Evolutionary conservation across 2,797 vertebrate genomes (phyloP), one percentile per base, ranked within the genome.

Genomic region (Simalia tracyae): DNA sequence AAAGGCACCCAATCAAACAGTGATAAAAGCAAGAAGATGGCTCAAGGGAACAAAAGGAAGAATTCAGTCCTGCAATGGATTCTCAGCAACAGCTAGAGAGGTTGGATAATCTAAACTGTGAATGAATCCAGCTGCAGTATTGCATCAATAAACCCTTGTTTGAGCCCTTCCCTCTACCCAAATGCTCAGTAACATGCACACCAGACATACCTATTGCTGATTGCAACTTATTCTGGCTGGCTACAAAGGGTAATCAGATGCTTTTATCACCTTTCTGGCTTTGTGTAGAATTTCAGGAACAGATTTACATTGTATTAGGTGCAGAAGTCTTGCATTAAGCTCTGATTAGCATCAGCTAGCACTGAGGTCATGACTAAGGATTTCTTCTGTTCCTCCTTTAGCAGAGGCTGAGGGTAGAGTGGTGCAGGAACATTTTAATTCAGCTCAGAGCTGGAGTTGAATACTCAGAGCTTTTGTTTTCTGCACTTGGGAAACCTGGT

Each of bases 261-360:
- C 0, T 86, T 93, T 94, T 89, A 89, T 17, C 31, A 9, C 3
- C 85, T 92, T 88, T 42, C 94, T 84, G 26, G 87, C 89, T 95
- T 93, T 90, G 57, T 3, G 1, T 56, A 59, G 57, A 88, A 76
- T 93, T 90, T 91, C 85, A 94, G 81, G 59, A 36, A 90, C 42
- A 92, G 31, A 81, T 92, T 94, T 91, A 61, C 92, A 91, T 91
- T 54, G 0, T 10, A 63, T 92, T 87, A 95, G 66, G 60, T 22
- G 91, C 88, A 87, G 26, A 93, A 94, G 31, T 60, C 72, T 95
- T 88, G 93, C 90, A 46, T 11, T 89, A 90, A 57, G n/a, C 31
- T 2, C 91, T 94, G 66, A 81, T 2, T 63, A 90, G 36, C 60
- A 92, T 92, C 60, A 2, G 81, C 15, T 7, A 66, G 5, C 19